Conservation (phyloP, 2,113 vertebrate species). For the Talpa occidentalis region DNA sequence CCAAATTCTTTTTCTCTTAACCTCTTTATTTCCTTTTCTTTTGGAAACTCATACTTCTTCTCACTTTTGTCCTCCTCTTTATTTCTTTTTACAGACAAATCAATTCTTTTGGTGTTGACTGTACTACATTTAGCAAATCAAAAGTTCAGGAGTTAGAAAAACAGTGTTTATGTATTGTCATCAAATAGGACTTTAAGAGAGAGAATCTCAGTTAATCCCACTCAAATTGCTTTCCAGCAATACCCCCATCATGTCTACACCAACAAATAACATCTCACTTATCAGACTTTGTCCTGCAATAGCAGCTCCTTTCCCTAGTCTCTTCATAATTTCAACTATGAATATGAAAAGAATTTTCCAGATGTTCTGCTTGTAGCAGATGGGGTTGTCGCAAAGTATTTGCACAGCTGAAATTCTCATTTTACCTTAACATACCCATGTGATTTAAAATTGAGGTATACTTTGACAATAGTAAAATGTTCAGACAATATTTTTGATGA, state of each 20-base stretch:
- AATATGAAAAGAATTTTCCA: conserved; percentile 3
- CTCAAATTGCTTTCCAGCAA: background rate
- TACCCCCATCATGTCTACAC: background rate
- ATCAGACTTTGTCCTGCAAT: background rate
- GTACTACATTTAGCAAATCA: background rate
- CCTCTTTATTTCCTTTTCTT: background rate
- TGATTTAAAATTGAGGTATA: background rate
- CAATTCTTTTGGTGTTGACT: background rate
- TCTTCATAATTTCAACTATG: background rate
- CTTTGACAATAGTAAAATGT: background rate
- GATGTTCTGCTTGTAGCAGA: background rate
- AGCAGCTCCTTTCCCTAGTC: background rate
- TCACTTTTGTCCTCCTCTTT: too few species aligned
- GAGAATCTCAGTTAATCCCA: background rate
- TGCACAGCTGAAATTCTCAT: background rate
- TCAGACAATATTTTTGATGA: background rate
- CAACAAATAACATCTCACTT: background rate
- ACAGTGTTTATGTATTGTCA: background rate
- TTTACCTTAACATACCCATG: background rate
- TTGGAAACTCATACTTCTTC: background rate
- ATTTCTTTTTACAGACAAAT: background rate
- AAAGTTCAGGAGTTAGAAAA: background rate
- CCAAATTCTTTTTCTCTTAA: background rate
- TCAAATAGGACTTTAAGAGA: background rate
- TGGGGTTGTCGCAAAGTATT: background rate